Evolutionary conservation across 2,888 invertebrate genomes (phyloP), one percentile per base, ranked within the genome.

Genomic region (Augiades crinisus): DNA sequence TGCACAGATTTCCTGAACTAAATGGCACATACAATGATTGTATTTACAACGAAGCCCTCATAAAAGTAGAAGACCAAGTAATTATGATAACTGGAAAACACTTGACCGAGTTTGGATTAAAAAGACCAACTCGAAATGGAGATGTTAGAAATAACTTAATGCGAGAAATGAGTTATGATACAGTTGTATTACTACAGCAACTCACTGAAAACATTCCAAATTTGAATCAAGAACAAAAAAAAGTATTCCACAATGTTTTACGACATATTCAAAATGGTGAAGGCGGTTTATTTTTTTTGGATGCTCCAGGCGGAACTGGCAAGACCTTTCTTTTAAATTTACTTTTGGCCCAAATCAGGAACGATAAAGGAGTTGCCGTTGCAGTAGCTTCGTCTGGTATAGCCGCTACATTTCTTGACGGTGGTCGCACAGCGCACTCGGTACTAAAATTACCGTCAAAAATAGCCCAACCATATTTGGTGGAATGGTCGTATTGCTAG

Each of bases 281-380:
- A n/a, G n/a, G n/a, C n/a, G n/a, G n/a, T n/a, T n/a, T n/a, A n/a
- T n/a, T n/a, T n/a, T n/a, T n/a, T n/a, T n/a, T n/a, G n/a, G 57
- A 59, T 40, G 57, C 58, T 3, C 60, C 61, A 1, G 58, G 59
- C 3, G 60, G 62, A 16, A 62, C 60, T 5, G 61, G 61, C 1
- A 64, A 61, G 54, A 61, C 58, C 0, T 62, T 63, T 61, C 34
- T 66, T 3, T 13, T 59, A 19, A 56, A 61, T 43, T 50, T 62
- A 12, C 33, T 62, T 13, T 27, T 62, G 41, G 61, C 59, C 0
- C 34, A 59, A 49, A 2, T 41, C 16, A 24, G 16, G 0, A 57
- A 55, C 19, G 50, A 53, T 12, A 34, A 31, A 17, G 27, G 44
- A 10, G 31, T 61, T 7, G 63, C 61, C 13, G 19, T 36, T 40